These are phyloP conservation scores for Sylvicapra grimmia DNA, from an alignment of 2,113 vertebrate species.

Conservation along the genomic window DNA sequence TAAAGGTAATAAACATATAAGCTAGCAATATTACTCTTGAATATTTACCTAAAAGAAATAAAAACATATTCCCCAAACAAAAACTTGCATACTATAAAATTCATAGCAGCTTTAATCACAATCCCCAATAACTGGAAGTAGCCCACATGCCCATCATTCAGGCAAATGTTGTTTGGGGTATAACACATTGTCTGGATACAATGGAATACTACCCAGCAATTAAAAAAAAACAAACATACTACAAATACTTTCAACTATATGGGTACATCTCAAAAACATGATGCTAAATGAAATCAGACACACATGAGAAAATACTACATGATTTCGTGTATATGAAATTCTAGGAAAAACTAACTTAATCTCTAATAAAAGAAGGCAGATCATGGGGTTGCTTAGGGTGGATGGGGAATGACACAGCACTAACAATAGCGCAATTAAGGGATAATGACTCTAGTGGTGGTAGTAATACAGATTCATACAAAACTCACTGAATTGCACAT, in stretches of 20 bases:
- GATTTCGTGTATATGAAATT: neutral
- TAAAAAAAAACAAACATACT: neutral
- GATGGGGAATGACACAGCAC: neutral
- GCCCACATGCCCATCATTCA: neutral
- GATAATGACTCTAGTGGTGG: neutral
- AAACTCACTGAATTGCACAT: neutral
- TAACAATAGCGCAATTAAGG: neutral
- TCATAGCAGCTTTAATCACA: neutral
- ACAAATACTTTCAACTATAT: neutral
- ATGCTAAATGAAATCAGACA: neutral
- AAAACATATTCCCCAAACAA: neutral
- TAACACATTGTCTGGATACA: neutral
- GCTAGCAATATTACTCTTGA: neutral
- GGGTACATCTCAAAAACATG: neutral
- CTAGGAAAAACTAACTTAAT: neutral
- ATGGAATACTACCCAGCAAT: neutral
- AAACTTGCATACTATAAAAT: neutral
- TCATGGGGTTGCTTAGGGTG: neutral
- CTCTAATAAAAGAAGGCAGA: neutral
- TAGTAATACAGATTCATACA: neutral
- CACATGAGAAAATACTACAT: neutral
- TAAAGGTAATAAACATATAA: neutral
- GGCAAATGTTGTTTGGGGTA: neutral
- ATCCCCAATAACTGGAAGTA: neutral
- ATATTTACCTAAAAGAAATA: neutral